These are phyloP conservation scores for Frankliniella intonsa DNA, from an alignment of 2,888 invertebrate species.

Conservation along the genomic window DNA sequence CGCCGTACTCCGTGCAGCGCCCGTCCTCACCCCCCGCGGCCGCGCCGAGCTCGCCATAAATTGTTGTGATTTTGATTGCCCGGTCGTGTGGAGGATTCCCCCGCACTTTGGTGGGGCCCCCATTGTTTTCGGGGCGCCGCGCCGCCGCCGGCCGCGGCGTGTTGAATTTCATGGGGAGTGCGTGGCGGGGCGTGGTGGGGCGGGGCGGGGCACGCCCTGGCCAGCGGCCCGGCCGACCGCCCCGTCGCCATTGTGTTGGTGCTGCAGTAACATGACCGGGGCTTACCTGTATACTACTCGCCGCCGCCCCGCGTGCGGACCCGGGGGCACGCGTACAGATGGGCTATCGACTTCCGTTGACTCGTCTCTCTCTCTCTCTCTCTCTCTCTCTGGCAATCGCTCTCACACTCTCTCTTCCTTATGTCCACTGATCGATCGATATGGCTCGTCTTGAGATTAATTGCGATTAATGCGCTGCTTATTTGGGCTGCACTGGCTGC, in stretches of 20 bases:
- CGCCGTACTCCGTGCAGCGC: neutral
- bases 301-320: neutral
- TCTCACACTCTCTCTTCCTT: neutral
- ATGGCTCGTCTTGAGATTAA: no score
- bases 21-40: neutral
- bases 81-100: neutral
- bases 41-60: neutral
- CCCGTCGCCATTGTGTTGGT: neutral
- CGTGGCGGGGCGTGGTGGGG: no score
- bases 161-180: conserved; percentile 9
- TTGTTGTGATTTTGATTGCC: conserved; percentile 6
- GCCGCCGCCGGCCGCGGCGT: neutral
- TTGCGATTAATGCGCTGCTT: no score
- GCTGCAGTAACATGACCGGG: conserved; percentile 5
- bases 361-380: neutral
- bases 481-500: no score
- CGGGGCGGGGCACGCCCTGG: no score
- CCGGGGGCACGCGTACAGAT: neutral
- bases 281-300: neutral
- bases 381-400: neutral
- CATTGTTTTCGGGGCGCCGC: conserved; percentile 13
- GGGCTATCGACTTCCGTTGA: conserved; percentile 20
- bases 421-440: no score
- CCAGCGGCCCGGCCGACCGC: neutral
- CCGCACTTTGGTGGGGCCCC: neutral